Percentiles rank a stretch among this genome's conserved stretches.
Conservation (phyloP, 2,113 vertebrate genomes). For the Ciconia stormi region DNA sequence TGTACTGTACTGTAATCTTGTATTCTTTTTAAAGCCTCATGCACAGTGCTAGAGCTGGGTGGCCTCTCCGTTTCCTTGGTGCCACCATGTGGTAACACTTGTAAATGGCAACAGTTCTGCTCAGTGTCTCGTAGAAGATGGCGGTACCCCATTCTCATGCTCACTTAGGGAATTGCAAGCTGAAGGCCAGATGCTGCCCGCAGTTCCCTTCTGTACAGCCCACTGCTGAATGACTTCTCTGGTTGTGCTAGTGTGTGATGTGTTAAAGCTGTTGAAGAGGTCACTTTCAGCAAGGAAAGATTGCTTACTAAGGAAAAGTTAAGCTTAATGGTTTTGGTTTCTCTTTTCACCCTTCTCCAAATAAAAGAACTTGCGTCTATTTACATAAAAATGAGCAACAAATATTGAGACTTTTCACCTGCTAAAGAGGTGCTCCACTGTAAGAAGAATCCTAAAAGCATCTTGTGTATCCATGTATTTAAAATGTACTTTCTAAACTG, state of each 20-base stretch:
- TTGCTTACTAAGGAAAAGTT: neutral
- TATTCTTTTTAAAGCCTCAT: accelerated
- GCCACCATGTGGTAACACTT: slow-evolving; percentile 15
- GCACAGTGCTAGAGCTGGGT: neutral
- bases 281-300: neutral
- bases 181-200: neutral
- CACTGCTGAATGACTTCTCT: neutral
- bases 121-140: neutral
- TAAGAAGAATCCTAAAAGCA: neutral
- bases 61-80: neutral
- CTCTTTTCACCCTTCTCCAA: neutral
- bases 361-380: accelerated
- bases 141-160: neutral
- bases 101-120: neutral
- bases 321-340: neutral
- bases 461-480: neutral
- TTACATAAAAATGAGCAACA: neutral
- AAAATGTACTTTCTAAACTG: neutral
- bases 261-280: neutral
- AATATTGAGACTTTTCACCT: neutral
- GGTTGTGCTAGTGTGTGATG: neutral
- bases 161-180: accelerated
- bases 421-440: neutral
- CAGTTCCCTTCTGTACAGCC: neutral
- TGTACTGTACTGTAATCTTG: too few relatives aligned